Evolutionary conservation across 2,888 invertebrate species (phyloP), one percentile per base, ranked within the genome.

Genomic region (Dioctria linearis): DNA sequence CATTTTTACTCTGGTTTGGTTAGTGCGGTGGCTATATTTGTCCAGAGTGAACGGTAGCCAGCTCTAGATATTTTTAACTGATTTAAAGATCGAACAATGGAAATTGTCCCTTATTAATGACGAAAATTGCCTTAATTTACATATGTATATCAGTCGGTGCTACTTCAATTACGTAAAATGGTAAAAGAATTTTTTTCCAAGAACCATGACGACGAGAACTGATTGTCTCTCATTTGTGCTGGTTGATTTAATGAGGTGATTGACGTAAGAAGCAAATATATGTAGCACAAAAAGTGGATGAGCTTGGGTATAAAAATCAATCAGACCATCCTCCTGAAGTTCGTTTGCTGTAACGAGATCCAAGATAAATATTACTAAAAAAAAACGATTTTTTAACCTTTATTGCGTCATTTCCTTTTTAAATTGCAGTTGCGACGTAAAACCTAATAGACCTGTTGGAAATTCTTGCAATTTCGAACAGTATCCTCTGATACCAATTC

Each of bases 11-110:
- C 11, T 4, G 54, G 11, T 54, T n/a, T 54, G 54, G 54, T 54
- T 3, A 54, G 4, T 54, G n/a, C 54, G 54, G 54, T 11, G 6
- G 8, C 54, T 54, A 54, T 54, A 54, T n/a, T 54, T 54, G 3
- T 54, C 8, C 8, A n/a, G 11, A 54, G 54, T 54, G 54, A 54
- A 54, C 54, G 54, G 54, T 54, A 54, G 54, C 54, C 54, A 54
- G 54, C n/a, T 54, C 54, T 54, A 11, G 6, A 54, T 11, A 54
- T 11, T 11, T 54, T 54, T 4, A 11, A 54, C 11, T 54, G 8
- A 54, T 54, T 54, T n/a, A 54, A 25, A 25, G 25, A 25, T 25
- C 25, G 25, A 25, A 25, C 25, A 25, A 25, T 25, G 25, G 25
- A 25, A 25, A 25, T 25, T 25, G 25, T 25, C 25, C 25, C 11